A percentile compares a stretch with the other conserved stretches of the same genome.
phyloP scores from a whole-genome alignment of 2,113 vertebrate genomes.

The Lynx canadensis region DNA sequence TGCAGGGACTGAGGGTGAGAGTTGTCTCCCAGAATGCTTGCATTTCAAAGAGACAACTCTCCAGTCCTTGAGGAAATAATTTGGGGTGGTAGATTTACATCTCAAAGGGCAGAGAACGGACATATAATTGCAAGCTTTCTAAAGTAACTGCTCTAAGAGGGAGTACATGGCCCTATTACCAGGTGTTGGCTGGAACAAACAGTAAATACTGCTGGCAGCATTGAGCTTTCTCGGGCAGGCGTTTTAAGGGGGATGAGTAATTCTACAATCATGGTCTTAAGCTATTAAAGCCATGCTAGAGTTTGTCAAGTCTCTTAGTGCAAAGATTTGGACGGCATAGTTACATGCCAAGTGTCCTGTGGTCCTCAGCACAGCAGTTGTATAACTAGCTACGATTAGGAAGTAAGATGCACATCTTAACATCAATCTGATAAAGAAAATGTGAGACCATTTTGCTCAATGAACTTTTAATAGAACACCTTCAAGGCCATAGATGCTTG shows the following conservation, averaged over 20 bases:
- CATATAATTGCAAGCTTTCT: neutral
- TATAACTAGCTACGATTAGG: neutral
- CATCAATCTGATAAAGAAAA: neutral
- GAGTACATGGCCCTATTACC: neutral
- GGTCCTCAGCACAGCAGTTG: neutral
- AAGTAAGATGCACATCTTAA: neutral
- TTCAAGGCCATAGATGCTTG: neutral
- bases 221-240: neutral
- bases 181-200: neutral
- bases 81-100: neutral
- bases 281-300: neutral
- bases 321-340: neutral
- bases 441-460: neutral
- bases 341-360: neutral
- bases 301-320: neutral
- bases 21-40: neutral
- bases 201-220: neutral
- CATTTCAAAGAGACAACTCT: neutral
- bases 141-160: neutral
- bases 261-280: neutral
- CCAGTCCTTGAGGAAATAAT: neutral
- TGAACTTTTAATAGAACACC: constrained; percentile 21
- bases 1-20: neutral
- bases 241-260: neutral
- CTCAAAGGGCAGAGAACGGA: neutral